phyloP scores from a whole-genome alignment of 2,113 vertebrate genomes.

The Circaetus gallicus region DNA sequence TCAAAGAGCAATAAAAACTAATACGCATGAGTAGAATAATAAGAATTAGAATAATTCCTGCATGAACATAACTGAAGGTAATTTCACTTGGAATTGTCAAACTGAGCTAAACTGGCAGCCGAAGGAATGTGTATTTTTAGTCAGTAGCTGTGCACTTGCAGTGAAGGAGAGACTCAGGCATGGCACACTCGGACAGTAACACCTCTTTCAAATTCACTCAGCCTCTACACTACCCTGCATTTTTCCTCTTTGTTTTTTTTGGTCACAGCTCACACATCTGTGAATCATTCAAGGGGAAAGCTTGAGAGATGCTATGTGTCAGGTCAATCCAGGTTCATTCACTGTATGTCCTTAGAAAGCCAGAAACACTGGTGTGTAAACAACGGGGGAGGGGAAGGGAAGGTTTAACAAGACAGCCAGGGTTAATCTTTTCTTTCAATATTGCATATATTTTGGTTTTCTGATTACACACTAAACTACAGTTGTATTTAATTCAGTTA shows the following conservation, averaged over 20 bases:
- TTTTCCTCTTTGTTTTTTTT: neutral
- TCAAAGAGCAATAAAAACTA: neutral
- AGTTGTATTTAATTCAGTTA: neutral
- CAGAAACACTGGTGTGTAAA: conserved; percentile 29
- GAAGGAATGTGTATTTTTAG: neutral
- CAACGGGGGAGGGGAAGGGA: neutral
- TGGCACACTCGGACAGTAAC: neutral
- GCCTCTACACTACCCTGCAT: neutral
- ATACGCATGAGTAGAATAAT: neutral
- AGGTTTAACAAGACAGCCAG: neutral
- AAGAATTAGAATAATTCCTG: neutral
- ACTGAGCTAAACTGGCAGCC: neutral
- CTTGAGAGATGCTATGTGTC: conserved; percentile 36
- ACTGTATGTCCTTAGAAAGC: conserved; percentile 18
- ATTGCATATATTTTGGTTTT: neutral
- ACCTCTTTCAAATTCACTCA: neutral
- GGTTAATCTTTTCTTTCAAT: conserved; percentile 14
- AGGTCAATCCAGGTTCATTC: conserved; percentile 47
- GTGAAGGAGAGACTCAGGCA: neutral
- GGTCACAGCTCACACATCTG: neutral
- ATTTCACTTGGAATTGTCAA: neutral
- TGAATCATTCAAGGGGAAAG: conserved; percentile 9
- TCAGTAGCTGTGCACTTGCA: neutral
- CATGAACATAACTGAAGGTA: neutral
- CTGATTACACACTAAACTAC: neutral